Evolutionary conservation across 2,888 invertebrate genomes (phyloP).

Genomic region (Drosophila kuntzei): DNA sequence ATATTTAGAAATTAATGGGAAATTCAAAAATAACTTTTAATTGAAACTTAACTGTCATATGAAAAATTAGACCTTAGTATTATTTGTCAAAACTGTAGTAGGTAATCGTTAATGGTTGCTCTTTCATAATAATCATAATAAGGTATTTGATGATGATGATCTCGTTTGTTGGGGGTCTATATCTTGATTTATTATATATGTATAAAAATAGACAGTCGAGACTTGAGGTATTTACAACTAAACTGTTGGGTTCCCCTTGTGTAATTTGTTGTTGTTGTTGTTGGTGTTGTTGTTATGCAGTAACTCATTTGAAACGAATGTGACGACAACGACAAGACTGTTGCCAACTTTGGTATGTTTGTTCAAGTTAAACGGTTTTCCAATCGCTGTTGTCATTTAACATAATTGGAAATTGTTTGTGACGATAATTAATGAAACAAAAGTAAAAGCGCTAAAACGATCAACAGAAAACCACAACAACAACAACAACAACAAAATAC

Average conservation of each 20-base stretch:
- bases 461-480: background rate
- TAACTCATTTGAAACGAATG: slow-evolving; percentile 5
- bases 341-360: slow-evolving; percentile 23
- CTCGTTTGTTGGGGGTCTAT: background rate
- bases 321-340: slow-evolving; percentile 5
- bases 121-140: background rate
- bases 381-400: slow-evolving; percentile 56
- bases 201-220: slow-evolving; percentile 4
- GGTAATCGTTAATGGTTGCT: background rate
- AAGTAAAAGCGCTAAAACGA: slow-evolving; percentile 66
- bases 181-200: background rate
- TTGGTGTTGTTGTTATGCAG: slow-evolving; percentile 12
- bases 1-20: no score
- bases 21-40: no score
- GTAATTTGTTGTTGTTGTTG: slow-evolving; percentile 6
- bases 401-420: slow-evolving; percentile 58
- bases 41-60: no score
- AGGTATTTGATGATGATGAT: slow-evolving; percentile 4
- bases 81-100: background rate
- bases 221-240: background rate
- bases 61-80: no score
- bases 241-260: slow-evolving; percentile 2
- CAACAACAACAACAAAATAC: slow-evolving; percentile 8
- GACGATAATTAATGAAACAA: slow-evolving; percentile 67
- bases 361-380: slow-evolving; percentile 48